Conservation (phyloP, 23 tunicate genomes). For the Diplosoma virens region DNA sequence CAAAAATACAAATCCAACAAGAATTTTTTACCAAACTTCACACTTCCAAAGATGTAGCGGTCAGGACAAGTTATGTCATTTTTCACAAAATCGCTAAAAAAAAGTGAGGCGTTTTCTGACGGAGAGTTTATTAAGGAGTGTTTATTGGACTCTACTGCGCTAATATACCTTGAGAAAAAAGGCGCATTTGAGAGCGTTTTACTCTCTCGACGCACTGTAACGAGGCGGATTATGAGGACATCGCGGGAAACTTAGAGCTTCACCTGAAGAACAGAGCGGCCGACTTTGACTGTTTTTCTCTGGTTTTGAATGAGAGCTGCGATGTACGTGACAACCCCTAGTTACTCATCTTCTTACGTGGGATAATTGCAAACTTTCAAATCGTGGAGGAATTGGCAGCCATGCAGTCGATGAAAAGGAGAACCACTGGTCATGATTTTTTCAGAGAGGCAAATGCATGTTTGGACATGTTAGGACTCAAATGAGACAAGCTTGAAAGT, state of each 20-base stretch:
- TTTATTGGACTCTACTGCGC: not conserved
- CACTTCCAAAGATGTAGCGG: slow-evolving; percentile 22
- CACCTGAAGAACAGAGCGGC: slow-evolving; percentile 8
- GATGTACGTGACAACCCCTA: slow-evolving; percentile 21
- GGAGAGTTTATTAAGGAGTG: too few relatives aligned
- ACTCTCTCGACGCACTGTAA: slow-evolving; percentile 25
- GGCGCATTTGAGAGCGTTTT: slow-evolving; percentile 12
- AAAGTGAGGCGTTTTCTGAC: too few relatives aligned
- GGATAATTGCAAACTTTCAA: slow-evolving; percentile 21
- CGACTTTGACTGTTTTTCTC: slow-evolving; percentile 17
- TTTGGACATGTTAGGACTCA: not conserved
- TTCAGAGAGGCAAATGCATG: slow-evolving; percentile 18
- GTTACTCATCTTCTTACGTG: not conserved
- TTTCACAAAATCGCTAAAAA: too few relatives aligned
- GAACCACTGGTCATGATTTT: slow-evolving; percentile 26
- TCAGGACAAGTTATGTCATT: slow-evolving; percentile 12
- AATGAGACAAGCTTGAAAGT: not conserved
- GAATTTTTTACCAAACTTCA: not conserved
- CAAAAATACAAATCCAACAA: slow-evolving; percentile 16
- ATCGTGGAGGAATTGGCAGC: slow-evolving; percentile 2
- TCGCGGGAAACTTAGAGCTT: slow-evolving; percentile 2
- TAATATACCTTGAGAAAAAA: slow-evolving; percentile 21
- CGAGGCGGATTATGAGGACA: slow-evolving; percentile 23
- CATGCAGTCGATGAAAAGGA: slow-evolving; percentile 28
- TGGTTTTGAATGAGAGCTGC: slow-evolving; percentile 25